Base-by-base conservation (phyloP, 2,797 vertebrate species). In the Sebastes miniatus region DNA sequence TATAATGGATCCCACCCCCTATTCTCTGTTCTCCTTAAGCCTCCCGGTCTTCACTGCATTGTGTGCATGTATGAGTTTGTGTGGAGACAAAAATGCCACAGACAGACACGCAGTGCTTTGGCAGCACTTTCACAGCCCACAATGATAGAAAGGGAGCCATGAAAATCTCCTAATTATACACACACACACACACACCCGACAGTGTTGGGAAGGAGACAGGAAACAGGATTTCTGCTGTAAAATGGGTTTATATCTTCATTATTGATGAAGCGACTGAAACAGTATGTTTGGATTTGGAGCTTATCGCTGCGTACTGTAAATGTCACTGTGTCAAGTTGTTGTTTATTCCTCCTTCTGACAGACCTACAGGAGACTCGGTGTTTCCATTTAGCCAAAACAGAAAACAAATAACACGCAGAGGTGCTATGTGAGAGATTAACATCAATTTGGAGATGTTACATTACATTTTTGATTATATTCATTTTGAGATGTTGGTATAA, bases 101-200 rank as follows among this genome's bases (percentile, higher is more conserved):
- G 81, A 85, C 77, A 82, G 65, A 77, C 78, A 81, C 59, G 12
- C 59, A 39, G 68, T 36, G 65, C 81, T 83, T 88, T 83, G 83
- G 79, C 86, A 89, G 90, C 88, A 80, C 73, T 73, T 89, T 85
- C 73, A 83, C 79, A 87, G 69, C 73, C 83, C 66, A 86, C 85
- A 83, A 80, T 87, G 84, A 86, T 80, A 79, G 83, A 83, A 88
- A 84, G 79, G 83, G 81, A 89, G 76, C 81, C 73, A 79, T 86
- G 79, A 76, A 91, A 85, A 90, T 89, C 89, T 85, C 79, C 81
- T 86, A 91, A 92, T 91, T 91, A 90, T 47, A 87, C 79, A 86
- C 27, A 90, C 62, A 79, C n/a, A n/a, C 69, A 69, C 1, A 74
- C 70, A 71, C 54, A 50, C 32, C 61, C 54, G n/a, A 43, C 39